These are phyloP conservation scores for Macrochelys suwanniensis DNA, from an alignment of 2,797 vertebrate genomes.

Conservation along the genomic window DNA sequence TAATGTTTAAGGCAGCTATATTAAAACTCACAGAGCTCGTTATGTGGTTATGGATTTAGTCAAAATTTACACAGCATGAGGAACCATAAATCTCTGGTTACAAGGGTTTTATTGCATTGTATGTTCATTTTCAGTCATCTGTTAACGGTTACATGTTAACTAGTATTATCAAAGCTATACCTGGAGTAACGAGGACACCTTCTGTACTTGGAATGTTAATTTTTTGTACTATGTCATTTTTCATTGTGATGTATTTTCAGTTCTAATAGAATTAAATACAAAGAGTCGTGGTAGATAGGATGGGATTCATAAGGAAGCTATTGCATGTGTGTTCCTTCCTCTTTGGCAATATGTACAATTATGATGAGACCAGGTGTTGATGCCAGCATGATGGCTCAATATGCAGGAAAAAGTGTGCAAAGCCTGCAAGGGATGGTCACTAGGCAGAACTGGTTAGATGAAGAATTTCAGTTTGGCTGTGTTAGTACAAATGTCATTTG, in stretches of 20 bases:
- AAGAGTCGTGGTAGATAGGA: background rate
- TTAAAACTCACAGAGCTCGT: background rate
- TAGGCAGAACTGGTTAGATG: background rate
- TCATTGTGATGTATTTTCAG: background rate
- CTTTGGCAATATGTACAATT: background rate
- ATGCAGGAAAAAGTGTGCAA: background rate
- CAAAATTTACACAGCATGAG: background rate
- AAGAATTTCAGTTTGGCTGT: background rate
- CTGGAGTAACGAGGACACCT: background rate
- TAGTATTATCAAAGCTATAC: background rate
- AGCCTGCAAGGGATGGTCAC: background rate
- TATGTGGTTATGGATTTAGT: background rate
- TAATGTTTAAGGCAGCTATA: background rate
- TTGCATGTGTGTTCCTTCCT: background rate
- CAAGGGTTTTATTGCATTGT: background rate
- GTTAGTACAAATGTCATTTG: slow-evolving; percentile 17
- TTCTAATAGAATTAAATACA: background rate
- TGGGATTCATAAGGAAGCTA: background rate
- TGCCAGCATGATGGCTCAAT: background rate
- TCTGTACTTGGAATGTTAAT: background rate
- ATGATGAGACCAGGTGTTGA: slow-evolving; percentile 13
- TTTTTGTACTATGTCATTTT: background rate
- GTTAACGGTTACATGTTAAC: background rate
- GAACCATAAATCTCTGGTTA: background rate
- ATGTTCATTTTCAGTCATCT: background rate